These are phyloP conservation scores for Poecilia latipinna DNA, from an alignment of 2,113 vertebrate species.

Conservation along the genomic window DNA sequence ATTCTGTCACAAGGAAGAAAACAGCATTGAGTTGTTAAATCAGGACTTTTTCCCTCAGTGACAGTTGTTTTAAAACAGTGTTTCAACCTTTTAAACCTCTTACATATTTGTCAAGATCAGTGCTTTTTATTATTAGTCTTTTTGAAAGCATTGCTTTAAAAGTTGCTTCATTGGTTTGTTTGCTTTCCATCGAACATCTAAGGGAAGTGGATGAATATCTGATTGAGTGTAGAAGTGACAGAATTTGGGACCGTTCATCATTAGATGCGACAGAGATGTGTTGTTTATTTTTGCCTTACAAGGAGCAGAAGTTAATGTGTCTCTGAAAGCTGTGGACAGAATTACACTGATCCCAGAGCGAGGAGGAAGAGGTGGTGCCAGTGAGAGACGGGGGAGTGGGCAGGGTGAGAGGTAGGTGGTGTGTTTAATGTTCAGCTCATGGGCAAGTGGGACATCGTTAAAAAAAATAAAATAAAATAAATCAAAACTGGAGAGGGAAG, in stretches of 20 bases:
- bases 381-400: slow-evolving; percentile 43
- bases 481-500: background rate
- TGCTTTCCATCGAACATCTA: background rate
- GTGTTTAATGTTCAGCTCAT: slow-evolving; percentile 78
- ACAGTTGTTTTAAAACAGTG: no score
- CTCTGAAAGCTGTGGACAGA: background rate
- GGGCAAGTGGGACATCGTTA: slow-evolving; percentile 73
- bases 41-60: no score
- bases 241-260: background rate
- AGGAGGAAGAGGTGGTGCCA: slow-evolving; percentile 60
- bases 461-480: background rate
- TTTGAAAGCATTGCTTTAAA: background rate
- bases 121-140: background rate
- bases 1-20: no score
- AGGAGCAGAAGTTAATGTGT: background rate
- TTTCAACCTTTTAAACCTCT: no score
- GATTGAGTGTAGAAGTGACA: background rate
- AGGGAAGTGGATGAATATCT: background rate
- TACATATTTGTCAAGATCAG: no score
- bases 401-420: slow-evolving; percentile 67
- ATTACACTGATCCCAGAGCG: slow-evolving; percentile 45
- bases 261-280: background rate
- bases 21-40: no score
- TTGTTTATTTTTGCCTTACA: background rate
- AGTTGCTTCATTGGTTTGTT: background rate